Evolutionary conservation across 23 tunicate species (phyloP).

Genomic region (Ascidia mentula): DNA sequence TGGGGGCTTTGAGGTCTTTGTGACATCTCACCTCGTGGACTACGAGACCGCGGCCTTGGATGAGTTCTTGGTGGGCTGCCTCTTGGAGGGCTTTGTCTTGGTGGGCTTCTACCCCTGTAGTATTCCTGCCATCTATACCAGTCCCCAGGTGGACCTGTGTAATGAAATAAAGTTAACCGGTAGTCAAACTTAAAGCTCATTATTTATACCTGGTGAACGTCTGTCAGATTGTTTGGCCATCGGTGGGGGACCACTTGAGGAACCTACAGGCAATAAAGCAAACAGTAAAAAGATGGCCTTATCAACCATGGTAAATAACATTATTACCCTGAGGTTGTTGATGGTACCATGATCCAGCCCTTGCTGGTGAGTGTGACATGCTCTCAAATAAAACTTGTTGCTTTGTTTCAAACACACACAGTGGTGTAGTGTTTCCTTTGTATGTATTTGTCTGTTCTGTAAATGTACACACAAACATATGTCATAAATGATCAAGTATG

Average conservation of each 20-base stretch:
- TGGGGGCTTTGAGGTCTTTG: constrained; percentile 29
- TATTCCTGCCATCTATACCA: constrained; percentile 40
- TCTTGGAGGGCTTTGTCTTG: constrained; percentile 15
- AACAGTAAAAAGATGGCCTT: too few relatives aligned
- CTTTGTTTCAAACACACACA: background rate
- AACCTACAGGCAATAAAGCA: constrained; percentile 15
- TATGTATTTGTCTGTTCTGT: background rate
- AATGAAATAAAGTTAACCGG: background rate
- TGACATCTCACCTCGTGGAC: constrained; percentile 10
- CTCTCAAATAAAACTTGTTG: background rate
- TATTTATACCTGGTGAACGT: constrained; percentile 32
- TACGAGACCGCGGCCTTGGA: background rate
- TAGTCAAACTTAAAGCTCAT: too few relatives aligned
- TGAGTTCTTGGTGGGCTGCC: constrained; percentile 27
- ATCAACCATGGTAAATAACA: too few relatives aligned
- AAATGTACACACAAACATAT: too few relatives aligned
- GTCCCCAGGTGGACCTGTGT: constrained; percentile 20
- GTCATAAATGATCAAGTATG: too few relatives aligned
- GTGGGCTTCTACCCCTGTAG: constrained; percentile 22
- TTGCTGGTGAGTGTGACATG: constrained; percentile 46
- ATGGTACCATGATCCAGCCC: constrained; percentile 21
- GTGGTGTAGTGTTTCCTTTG: background rate
- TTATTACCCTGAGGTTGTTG: background rate
- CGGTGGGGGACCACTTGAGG: constrained; percentile 53
- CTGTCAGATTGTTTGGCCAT: constrained; percentile 48